Evolutionary conservation across 2,888 invertebrate genomes (phyloP), one percentile per base, ranked within the genome.

Genomic region (Liodrosophila aerea): DNA sequence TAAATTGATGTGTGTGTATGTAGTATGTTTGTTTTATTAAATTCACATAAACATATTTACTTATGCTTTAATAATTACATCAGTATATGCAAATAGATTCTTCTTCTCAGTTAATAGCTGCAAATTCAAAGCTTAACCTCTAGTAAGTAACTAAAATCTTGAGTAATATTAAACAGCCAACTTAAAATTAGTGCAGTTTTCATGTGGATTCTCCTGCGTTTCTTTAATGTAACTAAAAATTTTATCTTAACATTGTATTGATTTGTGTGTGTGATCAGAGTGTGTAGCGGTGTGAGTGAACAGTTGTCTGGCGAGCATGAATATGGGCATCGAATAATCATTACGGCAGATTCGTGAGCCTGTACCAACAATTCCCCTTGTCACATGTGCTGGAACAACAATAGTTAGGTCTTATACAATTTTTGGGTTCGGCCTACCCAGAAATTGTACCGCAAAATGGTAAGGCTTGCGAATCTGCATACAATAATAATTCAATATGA

Each of bases 11-110:
- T n/a, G n/a, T 73, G 50, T 64, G 52, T 71, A 61, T 80, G 57
- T 63, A 60, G 60, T 81, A 77, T 43, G 68, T 72, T 67, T 72
- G 45, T 80, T 78, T 83, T 83, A 83, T 80, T 80, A 80, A 80
- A 83, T 76, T 83, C 83, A 83, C 83, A 72, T 80, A 74, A 83
- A 80, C 74, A 62, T 22, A 22, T 80, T 77, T 59, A 81, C 71
- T 78, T 76, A 83, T 66, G 64, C 44, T 68, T 83, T 78, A 76
- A 56, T 63, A 65, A 70, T 59, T 72, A 63, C 56, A 67, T 65
- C 58, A 69, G 59, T 45, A 51, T 59, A 52, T 61, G 43, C 16
- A 22, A 8, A 41, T 51, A 22, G 22, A 37, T 8, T n/a, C 15
- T 7, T 37, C 15, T 13, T 36, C 34, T 3, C 15, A 12, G 34